Percentiles rank a stretch among this genome's conserved stretches.
Evolutionary conservation across 2,888 invertebrate species (phyloP).

Genomic region (Cephus sareptanus): DNA sequence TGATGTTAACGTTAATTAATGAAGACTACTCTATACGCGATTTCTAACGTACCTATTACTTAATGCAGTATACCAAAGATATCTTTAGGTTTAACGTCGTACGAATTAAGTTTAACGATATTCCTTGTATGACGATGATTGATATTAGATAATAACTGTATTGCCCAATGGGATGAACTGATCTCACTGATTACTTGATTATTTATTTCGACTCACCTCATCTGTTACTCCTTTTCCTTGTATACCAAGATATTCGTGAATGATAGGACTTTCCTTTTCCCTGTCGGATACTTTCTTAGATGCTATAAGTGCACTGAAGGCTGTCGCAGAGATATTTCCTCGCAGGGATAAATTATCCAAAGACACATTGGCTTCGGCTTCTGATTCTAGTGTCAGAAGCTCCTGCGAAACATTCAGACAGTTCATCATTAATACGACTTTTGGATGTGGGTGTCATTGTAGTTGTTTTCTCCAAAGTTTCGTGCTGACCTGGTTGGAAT

Average conservation of each 20-base stretch:
- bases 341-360: slow-evolving; percentile 60
- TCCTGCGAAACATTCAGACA: slow-evolving; percentile 55
- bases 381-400: slow-evolving; percentile 66
- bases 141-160: background rate
- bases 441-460: background rate
- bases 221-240: slow-evolving; percentile 64
- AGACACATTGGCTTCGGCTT: slow-evolving; percentile 61
- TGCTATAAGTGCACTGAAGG: slow-evolving; percentile 66
- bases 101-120: background rate
- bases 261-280: slow-evolving; percentile 43
- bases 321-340: slow-evolving; percentile 61
- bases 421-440: background rate
- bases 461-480: background rate
- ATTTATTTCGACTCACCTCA: slow-evolving; percentile 62
- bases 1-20: background rate
- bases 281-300: slow-evolving; percentile 55
- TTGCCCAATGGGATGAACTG: background rate
- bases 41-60: background rate
- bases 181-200: background rate
- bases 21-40: background rate
- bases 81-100: background rate
- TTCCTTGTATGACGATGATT: background rate
- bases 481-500: slow-evolving; percentile 69
- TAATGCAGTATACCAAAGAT: slow-evolving; percentile 1
- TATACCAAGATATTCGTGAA: slow-evolving; percentile 61